Percentiles rank a stretch among this genome's conserved stretches.
phyloP scores from a whole-genome alignment of 1,140 invertebrate species.

The Hestina assimilis region DNA sequence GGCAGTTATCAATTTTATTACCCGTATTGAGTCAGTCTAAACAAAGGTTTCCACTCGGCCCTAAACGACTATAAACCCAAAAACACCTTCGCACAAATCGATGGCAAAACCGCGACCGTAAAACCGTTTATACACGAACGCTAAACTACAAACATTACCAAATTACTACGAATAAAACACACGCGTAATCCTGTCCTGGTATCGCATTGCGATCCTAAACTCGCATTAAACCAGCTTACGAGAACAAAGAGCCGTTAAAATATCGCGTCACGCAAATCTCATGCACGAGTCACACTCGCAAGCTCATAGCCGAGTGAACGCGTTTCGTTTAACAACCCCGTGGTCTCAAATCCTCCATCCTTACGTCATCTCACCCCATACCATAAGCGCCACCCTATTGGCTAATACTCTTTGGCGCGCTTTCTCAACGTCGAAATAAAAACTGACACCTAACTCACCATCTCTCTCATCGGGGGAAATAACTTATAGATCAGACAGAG shows the following conservation, averaged over 20 bases:
- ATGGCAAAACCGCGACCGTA: constrained; percentile 63
- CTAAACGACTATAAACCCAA: constrained; percentile 67
- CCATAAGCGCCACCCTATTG: constrained; percentile 44
- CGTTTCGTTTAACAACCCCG: constrained; percentile 67
- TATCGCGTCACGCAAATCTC: constrained; percentile 43
- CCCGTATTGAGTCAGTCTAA: constrained; percentile 49
- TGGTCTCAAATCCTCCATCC: constrained; percentile 41
- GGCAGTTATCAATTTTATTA: constrained; percentile 60
- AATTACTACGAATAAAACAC: constrained; percentile 69
- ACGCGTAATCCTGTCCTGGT: constrained; percentile 50
- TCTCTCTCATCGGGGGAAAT: constrained; percentile 44
- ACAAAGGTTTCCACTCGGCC: constrained; percentile 70
- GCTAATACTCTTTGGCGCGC: constrained; percentile 68
- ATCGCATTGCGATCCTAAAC: constrained; percentile 48
- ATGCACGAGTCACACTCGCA: constrained; percentile 47
- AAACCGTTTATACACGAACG: constrained; percentile 53
- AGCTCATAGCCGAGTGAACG: constrained; percentile 66
- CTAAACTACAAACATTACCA: constrained; percentile 54
- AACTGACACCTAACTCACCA: constrained; percentile 37
- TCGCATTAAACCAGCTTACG: constrained; percentile 53
- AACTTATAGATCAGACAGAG: constrained; percentile 44
- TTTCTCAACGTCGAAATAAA: constrained; percentile 54
- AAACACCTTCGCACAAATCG: constrained; percentile 71
- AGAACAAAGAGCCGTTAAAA: constrained; percentile 73
- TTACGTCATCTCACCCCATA: constrained; percentile 77